Percentiles rank a stretch among this genome's conserved stretches.
phyloP scores from a whole-genome alignment of 2,888 invertebrate genomes.

The Drosophila ezoana region DNA sequence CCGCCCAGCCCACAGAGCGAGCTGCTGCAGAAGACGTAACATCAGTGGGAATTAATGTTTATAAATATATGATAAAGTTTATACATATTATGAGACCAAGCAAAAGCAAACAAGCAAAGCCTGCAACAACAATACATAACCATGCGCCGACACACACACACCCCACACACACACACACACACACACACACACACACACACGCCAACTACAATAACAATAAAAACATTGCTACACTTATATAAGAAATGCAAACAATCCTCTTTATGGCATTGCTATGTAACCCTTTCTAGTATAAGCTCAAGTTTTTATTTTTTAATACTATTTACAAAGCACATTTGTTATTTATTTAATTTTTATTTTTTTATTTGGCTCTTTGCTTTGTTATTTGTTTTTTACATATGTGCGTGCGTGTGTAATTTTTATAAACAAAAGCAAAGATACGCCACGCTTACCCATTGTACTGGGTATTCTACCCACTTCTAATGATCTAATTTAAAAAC shows the following conservation, averaged over 20 bases:
- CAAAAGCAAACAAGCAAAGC: conserved; percentile 67
- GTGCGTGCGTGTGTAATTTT: conserved; percentile 43
- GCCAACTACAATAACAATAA: conserved; percentile 22
- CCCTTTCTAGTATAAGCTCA: conserved; percentile 42
- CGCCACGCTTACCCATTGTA: conserved; percentile 55
- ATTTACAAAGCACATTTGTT: conserved; percentile 68
- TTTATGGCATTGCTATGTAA: conserved; percentile 32
- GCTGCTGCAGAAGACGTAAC: conserved; percentile 85
- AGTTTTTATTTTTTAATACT: conserved; percentile 40
- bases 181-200: conserved; percentile 4
- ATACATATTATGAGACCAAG: conserved; percentile 81
- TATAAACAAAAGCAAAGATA: conserved; percentile 40
- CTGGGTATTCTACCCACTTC: conserved; percentile 48
- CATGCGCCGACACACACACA: conserved; percentile 23
- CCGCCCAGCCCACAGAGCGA: conserved; percentile 85
- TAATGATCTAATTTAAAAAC: conserved; percentile 8
- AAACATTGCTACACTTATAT: conserved; percentile 19
- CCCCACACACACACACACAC: conserved; percentile 27
- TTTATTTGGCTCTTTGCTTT: conserved; percentile 47
- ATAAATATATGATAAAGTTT: conserved; percentile 84
- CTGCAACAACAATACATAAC: conserved; percentile 41
- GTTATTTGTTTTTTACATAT: conserved; percentile 52
- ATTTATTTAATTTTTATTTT: conserved; percentile 61
- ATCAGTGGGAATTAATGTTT: conserved; percentile 85
- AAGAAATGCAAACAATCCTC: conserved; percentile 5